A percentile compares a stretch with the other conserved stretches of the same genome.
These are phyloP conservation scores for Drosophila prosaltans DNA, from an alignment of 1,140 invertebrate genomes.

Conservation along the genomic window DNA sequence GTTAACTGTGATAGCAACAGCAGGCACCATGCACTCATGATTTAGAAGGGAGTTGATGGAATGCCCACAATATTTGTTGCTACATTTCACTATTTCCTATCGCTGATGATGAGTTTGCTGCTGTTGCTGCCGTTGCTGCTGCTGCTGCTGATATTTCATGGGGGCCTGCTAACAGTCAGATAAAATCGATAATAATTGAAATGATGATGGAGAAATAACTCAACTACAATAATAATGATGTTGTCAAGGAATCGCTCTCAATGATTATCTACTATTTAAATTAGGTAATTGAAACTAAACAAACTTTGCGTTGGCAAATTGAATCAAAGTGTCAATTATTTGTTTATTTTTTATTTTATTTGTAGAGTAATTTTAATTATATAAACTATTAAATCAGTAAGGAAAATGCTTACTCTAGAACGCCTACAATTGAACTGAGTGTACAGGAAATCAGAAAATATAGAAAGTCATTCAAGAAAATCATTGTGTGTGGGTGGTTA, in stretches of 20 bases:
- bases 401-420: neutral
- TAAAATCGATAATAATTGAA: constrained; percentile 80
- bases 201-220: constrained; percentile 35
- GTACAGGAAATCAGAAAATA: constrained; percentile 56
- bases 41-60: constrained; percentile 42
- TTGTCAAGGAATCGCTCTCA: neutral
- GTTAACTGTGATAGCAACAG: constrained; percentile 50
- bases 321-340: neutral
- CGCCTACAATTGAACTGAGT: constrained; percentile 32
- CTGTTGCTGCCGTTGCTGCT: neutral
- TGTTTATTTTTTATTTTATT: neutral
- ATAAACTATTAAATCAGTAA: neutral
- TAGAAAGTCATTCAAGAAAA: constrained; percentile 34
- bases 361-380: no score
- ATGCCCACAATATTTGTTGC: neutral
- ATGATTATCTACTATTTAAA: neutral
- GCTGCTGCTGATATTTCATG: constrained; percentile 35
- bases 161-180: constrained; percentile 58
- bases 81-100: neutral
- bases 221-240: neutral
- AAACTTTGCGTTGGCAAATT: no score
- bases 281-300: neutral
- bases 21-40: constrained; percentile 47
- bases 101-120: neutral
- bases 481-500: constrained; percentile 25